Conservation (phyloP, 1,140 invertebrate species). For the Megalonaias nervosa region DNA sequence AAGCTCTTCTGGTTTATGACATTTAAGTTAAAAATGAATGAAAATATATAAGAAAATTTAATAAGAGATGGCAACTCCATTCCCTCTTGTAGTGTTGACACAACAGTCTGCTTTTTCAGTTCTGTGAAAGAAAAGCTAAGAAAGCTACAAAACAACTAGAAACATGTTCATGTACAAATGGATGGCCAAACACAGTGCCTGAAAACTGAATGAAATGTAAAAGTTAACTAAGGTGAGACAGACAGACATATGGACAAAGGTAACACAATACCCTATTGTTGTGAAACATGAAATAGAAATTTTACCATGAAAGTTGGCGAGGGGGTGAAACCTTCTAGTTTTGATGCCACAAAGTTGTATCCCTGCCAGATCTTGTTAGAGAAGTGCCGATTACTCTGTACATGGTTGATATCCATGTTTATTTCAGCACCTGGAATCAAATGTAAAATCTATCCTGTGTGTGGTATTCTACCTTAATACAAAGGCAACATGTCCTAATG, state of each 20-base stretch:
- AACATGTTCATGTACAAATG: neutral
- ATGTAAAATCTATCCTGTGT: neutral
- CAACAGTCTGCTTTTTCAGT: too few relatives aligned
- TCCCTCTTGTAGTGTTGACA: too few relatives aligned
- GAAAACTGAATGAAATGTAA: neutral
- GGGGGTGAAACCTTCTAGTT: conserved; percentile 49
- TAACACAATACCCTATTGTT: too few relatives aligned
- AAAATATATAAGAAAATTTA: too few relatives aligned
- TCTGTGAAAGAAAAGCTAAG: neutral
- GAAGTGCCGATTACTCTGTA: conserved; percentile 61
- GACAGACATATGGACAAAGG: too few relatives aligned
- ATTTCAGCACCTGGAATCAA: conserved; percentile 56
- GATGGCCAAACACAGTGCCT: neutral
- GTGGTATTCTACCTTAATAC: too few relatives aligned
- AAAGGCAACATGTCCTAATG: too few relatives aligned
- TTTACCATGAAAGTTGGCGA: conserved; percentile 31
- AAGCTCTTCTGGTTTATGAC: too few relatives aligned
- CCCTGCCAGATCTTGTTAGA: conserved; percentile 73
- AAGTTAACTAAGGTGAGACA: neutral
- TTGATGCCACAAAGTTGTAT: conserved; percentile 58
- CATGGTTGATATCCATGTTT: conserved; percentile 62
- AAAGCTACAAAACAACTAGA: neutral
- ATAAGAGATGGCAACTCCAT: too few relatives aligned
- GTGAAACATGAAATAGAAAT: neutral
- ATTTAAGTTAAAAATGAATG: too few relatives aligned